Percentiles rank a stretch among this genome's conserved stretches.
These are phyloP conservation scores for Planiliza haematocheilus DNA, from an alignment of 2,113 vertebrate species.

Conservation along the genomic window DNA sequence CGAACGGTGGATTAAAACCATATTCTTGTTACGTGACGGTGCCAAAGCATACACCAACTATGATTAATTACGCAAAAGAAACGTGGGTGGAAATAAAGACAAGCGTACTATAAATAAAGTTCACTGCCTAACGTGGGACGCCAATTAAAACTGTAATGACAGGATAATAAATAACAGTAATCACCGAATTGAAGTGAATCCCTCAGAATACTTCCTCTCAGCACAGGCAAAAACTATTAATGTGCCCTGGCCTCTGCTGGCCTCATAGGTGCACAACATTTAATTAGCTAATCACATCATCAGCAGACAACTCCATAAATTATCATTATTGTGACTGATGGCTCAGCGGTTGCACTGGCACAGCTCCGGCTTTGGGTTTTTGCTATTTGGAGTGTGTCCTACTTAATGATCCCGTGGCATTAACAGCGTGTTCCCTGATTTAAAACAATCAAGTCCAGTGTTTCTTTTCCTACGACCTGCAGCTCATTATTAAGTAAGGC, in stretches of 20 bases:
- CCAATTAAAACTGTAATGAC: conserved; percentile 13
- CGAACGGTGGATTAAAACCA: background rate
- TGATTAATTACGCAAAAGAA: background rate
- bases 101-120: background rate
- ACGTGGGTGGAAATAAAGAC: background rate
- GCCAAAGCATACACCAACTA: background rate
- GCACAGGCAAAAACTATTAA: conserved; percentile 15
- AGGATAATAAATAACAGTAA: conserved; percentile 25
- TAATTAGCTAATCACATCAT: conserved; percentile 21
- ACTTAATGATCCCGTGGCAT: conserved; percentile 1
- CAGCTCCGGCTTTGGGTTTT: background rate
- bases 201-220: background rate
- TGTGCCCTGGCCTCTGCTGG: conserved; percentile 55
- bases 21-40: background rate
- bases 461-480: background rate
- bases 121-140: background rate
- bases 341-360: conserved; percentile 1
- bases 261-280: conserved; percentile 32
- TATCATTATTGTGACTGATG: background rate
- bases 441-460: too few relatives aligned
- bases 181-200: conserved; percentile 12
- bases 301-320: background rate
- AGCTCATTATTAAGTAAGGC: background rate
- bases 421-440: conserved; percentile 1
- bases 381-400: too few relatives aligned